These are phyloP conservation scores for Adelges cooleyi DNA, from an alignment of 1,140 invertebrate species.

Conservation along the genomic window DNA sequence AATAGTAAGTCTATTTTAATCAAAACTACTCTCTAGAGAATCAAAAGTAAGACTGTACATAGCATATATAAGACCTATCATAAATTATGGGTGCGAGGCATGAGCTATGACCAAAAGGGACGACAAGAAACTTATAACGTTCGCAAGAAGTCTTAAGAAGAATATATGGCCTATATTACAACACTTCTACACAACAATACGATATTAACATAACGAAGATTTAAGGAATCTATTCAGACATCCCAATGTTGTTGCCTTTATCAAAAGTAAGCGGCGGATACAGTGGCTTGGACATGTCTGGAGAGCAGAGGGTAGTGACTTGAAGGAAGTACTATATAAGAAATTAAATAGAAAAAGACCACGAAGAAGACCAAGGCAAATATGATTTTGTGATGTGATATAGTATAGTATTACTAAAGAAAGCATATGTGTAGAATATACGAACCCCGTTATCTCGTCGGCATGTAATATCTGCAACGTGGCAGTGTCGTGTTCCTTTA, in stretches of 20 bases:
- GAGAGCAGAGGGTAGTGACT: not conserved
- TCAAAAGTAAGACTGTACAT: too few relatives aligned
- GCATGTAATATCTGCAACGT: too few relatives aligned
- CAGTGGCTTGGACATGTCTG: too few relatives aligned
- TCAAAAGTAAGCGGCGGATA: too few relatives aligned
- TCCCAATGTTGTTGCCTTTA: too few relatives aligned
- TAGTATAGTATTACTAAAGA: too few relatives aligned
- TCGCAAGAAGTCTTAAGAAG: not conserved
- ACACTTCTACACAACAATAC: not conserved
- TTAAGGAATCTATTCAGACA: not conserved
- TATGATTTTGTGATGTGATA: not conserved
- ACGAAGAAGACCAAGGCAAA: not conserved
- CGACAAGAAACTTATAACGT: not conserved
- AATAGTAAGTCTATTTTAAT: not conserved
- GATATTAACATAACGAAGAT: not conserved
- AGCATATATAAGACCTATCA: too few relatives aligned
- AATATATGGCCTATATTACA: not conserved
- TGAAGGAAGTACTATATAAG: not conserved
- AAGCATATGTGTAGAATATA: too few relatives aligned
- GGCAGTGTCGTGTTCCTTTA: conserved; percentile 35
- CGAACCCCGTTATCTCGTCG: too few relatives aligned
- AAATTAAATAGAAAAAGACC: not conserved
- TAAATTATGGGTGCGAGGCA: not conserved
- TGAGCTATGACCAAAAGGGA: not conserved
- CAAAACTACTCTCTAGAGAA: too few relatives aligned